Conservation (phyloP, 2,888 invertebrate species). For the Drosophila parthenogenetica region DNA sequence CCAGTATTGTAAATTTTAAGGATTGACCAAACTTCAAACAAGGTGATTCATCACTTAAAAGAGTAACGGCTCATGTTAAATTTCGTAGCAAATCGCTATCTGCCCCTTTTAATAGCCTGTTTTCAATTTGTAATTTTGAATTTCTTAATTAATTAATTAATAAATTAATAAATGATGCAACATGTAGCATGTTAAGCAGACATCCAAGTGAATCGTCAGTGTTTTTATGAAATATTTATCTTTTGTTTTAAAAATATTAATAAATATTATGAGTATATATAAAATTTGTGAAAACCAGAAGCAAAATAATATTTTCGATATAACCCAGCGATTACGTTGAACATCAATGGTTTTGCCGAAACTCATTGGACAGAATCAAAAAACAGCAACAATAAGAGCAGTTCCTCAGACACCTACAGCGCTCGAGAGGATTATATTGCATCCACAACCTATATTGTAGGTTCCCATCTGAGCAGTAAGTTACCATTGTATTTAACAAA, state of each 20-base stretch:
- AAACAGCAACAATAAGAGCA: background rate
- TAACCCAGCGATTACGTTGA: constrained; percentile 59
- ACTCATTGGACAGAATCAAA: constrained; percentile 62
- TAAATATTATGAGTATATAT: background rate
- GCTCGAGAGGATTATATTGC: constrained; percentile 85
- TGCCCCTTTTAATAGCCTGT: background rate
- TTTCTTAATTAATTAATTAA: no score
- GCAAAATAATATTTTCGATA: background rate
- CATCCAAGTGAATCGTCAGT: background rate
- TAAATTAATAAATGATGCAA: background rate
- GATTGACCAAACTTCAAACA: constrained; percentile 22
- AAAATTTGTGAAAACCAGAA: background rate
- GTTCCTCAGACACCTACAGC: constrained; percentile 28
- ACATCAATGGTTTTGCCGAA: constrained; percentile 66
- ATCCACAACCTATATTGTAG: constrained; percentile 85
- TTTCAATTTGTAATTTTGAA: background rate
- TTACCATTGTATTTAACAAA: background rate
- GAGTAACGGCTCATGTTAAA: constrained; percentile 28
- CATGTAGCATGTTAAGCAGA: background rate
- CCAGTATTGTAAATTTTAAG: constrained; percentile 23
- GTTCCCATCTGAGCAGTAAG: constrained; percentile 80
- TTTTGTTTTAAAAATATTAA: background rate
- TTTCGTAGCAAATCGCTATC: background rate
- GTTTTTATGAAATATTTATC: background rate
- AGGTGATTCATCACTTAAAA: constrained; percentile 35